phyloP scores from a whole-genome alignment of 2,888 invertebrate species.

The Andrena flavipes region DNA sequence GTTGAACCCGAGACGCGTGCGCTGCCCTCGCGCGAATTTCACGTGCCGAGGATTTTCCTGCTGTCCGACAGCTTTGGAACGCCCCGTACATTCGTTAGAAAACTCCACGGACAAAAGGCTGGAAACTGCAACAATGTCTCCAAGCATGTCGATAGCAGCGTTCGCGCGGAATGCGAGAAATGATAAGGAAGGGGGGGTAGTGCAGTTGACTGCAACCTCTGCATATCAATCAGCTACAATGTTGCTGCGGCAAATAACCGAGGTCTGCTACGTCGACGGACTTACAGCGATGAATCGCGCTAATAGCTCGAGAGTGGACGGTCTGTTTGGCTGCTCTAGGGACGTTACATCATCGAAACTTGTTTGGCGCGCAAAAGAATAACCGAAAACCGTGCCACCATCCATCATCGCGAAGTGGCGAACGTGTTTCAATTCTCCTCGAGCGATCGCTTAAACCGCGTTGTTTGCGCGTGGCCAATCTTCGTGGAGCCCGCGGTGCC shows the following conservation, averaged over 20 bases:
- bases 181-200: not conserved
- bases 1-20: constrained; percentile 40
- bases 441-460: constrained; percentile 55
- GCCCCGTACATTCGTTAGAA: not conserved
- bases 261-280: not conserved
- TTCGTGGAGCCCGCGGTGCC: constrained; percentile 62
- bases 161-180: constrained; percentile 16
- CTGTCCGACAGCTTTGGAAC: not conserved
- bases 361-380: not conserved
- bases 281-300: not conserved
- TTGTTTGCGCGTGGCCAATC: constrained; percentile 66
- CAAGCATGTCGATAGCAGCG: constrained; percentile 21
- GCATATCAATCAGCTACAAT: constrained; percentile 43
- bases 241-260: not conserved
- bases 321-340: not conserved
- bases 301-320: not conserved
- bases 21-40: constrained; percentile 27
- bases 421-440: constrained; percentile 49
- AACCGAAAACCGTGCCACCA: constrained; percentile 4
- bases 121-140: constrained; percentile 32
- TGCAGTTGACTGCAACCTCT: constrained; percentile 11
- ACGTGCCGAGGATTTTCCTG: constrained; percentile 9
- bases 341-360: constrained; percentile 12
- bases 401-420: constrained; percentile 11
- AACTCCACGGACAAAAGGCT: not conserved